phyloP scores from a whole-genome alignment of 2,888 invertebrate species.

The Lathronympha strigana region DNA sequence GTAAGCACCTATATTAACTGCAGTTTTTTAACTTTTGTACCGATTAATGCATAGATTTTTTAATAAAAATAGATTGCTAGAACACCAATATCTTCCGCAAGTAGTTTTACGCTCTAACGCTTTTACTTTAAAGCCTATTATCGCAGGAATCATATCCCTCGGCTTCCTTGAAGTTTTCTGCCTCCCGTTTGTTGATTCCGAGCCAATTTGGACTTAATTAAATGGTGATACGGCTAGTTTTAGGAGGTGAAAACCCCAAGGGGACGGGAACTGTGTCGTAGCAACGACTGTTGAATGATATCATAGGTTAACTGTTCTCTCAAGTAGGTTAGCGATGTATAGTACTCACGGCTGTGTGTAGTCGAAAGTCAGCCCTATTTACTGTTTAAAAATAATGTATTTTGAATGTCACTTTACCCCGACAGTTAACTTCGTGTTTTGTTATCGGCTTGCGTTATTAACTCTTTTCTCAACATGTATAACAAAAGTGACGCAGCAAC shows the following conservation, averaged over 20 bases:
- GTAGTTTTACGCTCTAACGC: slow-evolving; percentile 12
- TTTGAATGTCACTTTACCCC: background rate
- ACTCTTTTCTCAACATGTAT: too few relatives aligned
- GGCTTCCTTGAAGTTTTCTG: slow-evolving; percentile 26
- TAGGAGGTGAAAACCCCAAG: slow-evolving; percentile 42
- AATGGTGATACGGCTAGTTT: slow-evolving; percentile 53
- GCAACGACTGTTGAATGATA: slow-evolving; percentile 39
- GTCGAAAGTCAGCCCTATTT: slow-evolving; percentile 11
- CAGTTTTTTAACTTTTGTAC: slow-evolving; percentile 55
- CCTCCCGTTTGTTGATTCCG: slow-evolving; percentile 59
- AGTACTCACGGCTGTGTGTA: slow-evolving; percentile 16
- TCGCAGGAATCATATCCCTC: slow-evolving; percentile 15
- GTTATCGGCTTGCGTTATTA: too few relatives aligned
- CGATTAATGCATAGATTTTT: slow-evolving; percentile 29
- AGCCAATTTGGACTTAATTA: slow-evolving; percentile 62
- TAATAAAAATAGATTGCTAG: slow-evolving; percentile 29
- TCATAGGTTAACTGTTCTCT: slow-evolving; percentile 32
- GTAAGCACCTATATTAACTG: slow-evolving; percentile 57
- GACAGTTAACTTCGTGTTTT: too few relatives aligned
- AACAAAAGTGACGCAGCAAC: too few relatives aligned
- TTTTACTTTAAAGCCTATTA: slow-evolving; percentile 25
- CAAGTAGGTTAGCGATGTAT: slow-evolving; percentile 22
- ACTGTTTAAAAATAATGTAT: background rate
- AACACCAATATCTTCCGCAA: slow-evolving; percentile 37
- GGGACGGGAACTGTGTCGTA: slow-evolving; percentile 19